A percentile compares a stretch with the other conserved stretches of the same genome.
Evolutionary conservation across 2,888 invertebrate genomes (phyloP).

Genomic region (Heteromurus nitidus): DNA sequence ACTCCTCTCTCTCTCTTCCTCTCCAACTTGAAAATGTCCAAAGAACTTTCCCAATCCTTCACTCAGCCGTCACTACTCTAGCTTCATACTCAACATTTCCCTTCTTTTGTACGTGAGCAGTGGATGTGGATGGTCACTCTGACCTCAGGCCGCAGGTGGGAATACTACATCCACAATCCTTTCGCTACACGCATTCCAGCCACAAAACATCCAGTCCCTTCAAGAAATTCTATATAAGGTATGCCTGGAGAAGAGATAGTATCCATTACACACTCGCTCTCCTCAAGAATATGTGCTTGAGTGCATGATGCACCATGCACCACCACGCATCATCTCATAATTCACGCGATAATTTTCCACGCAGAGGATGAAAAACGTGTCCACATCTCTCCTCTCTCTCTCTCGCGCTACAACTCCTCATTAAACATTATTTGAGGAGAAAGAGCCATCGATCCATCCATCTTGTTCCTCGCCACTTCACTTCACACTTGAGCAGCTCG

Average conservation of each 20-base stretch:
- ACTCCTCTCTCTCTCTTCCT: background rate
- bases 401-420: slow-evolving; percentile 8
- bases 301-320: background rate
- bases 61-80: background rate
- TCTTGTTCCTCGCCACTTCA: background rate
- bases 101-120: background rate
- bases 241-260: background rate
- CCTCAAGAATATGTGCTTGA: background rate
- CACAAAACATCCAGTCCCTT: background rate
- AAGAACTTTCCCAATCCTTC: background rate
- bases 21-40: background rate
- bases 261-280: background rate
- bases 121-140: slow-evolving; percentile 21
- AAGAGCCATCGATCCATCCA: slow-evolving; percentile 18
- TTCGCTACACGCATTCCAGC: background rate
- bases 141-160: slow-evolving; percentile 72
- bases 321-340: no score
- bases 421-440: background rate
- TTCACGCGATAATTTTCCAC: no score
- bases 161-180: background rate
- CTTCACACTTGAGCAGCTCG: background rate
- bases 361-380: no score
- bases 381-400: no score
- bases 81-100: background rate
- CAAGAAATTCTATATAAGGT: background rate